These are phyloP conservation scores for Alaudala cheleensis DNA, from an alignment of 2,113 vertebrate genomes.

Conservation along the genomic window DNA sequence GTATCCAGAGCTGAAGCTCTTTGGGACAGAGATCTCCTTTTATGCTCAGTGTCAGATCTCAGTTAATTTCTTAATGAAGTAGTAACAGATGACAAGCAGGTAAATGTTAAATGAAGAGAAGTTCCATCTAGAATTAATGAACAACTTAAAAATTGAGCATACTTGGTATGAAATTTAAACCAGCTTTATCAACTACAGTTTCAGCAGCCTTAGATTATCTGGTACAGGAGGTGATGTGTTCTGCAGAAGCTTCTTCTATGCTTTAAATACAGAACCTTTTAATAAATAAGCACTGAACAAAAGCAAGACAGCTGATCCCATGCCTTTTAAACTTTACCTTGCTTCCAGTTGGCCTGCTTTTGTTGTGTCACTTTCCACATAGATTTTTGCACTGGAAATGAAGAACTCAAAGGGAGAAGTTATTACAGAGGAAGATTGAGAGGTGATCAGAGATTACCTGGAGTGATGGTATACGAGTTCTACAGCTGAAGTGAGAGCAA, in stretches of 20 bases:
- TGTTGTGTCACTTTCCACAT: not conserved
- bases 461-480: not conserved
- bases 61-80: not conserved
- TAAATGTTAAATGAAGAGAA: not conserved
- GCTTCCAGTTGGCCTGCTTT: not conserved
- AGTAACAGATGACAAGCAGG: not conserved
- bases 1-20: not conserved
- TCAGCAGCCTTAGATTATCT: not conserved
- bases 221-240: not conserved
- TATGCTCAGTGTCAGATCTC: not conserved
- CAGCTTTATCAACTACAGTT: not conserved
- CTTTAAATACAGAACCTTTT: not conserved
- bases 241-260: not conserved
- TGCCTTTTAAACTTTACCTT: not conserved
- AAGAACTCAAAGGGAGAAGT: not conserved
- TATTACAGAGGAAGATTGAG: not conserved
- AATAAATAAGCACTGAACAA: not conserved
- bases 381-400: not conserved
- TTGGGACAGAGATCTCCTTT: not conserved
- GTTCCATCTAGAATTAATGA: not conserved
- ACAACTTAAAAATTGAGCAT: not conserved
- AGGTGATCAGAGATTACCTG: not conserved
- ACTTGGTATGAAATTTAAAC: not conserved
- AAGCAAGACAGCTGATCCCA: not conserved
- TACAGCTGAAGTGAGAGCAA: not conserved